Evolutionary conservation across 2,888 invertebrate species (phyloP).

Genomic region (Machimus atricapillus): DNA sequence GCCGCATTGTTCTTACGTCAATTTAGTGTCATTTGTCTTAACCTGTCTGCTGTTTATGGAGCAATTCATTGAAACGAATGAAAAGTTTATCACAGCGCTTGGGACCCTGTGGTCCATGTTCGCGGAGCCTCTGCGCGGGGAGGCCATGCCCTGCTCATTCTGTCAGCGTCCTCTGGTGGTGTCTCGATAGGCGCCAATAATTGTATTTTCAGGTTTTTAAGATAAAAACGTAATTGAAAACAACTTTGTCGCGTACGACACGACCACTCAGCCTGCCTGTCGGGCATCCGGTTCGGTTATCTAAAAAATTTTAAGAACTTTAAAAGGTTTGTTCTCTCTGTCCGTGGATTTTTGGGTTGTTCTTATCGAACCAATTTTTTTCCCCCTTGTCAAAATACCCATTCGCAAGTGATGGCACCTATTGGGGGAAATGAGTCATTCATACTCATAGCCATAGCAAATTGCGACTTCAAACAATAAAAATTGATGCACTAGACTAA

Average conservation of each 20-base stretch:
- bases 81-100: neutral
- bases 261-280: constrained; percentile 10
- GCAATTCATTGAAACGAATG: constrained; percentile 5
- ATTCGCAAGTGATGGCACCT: constrained; percentile 2
- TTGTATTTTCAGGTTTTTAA: constrained; percentile 54
- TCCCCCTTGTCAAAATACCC: neutral
- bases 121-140: neutral
- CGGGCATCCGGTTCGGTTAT: constrained; percentile 44
- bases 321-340: constrained; percentile 44
- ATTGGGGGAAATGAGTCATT: constrained; percentile 11
- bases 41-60: constrained; percentile 1
- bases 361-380: constrained; percentile 10
- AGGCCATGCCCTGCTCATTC: neutral
- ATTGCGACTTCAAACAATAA: neutral
- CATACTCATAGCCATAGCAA: neutral
- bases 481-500: neutral
- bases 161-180: constrained; percentile 4
- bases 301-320: constrained; percentile 43
- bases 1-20: neutral
- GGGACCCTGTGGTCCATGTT: neutral
- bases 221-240: constrained; percentile 50
- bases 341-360: neutral
- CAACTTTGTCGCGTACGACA: constrained; percentile 34
- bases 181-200: constrained; percentile 53
- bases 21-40: constrained; percentile 18